These are phyloP conservation scores for Drosophila borealis DNA, from an alignment of 2,888 invertebrate species.

Conservation along the genomic window DNA sequence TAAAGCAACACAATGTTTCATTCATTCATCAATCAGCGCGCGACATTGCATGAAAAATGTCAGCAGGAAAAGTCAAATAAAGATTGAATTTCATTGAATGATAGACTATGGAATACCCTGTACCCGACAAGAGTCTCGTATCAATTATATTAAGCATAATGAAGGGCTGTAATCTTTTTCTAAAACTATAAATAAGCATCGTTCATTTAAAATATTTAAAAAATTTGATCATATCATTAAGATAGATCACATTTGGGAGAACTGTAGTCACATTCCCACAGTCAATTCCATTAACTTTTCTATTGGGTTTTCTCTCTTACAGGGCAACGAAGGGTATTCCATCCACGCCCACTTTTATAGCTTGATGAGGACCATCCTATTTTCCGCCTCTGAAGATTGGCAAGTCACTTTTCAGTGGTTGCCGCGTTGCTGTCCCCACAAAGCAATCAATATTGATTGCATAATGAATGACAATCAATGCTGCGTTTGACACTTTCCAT, in stretches of 20 bases:
- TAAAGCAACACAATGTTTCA: constrained; percentile 55
- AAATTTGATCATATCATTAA: too few relatives aligned
- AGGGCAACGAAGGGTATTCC: constrained; percentile 5
- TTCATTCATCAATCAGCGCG: constrained; percentile 76
- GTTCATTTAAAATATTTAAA: too few relatives aligned
- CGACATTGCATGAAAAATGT: constrained; percentile 72
- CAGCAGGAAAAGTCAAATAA: constrained; percentile 52
- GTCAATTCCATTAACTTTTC: not conserved
- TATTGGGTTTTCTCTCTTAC: not conserved
- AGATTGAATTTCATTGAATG: not conserved
- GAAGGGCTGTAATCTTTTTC: too few relatives aligned
- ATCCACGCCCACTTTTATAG: constrained; percentile 18
- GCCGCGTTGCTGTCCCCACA: constrained; percentile 39
- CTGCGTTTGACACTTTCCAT: constrained; percentile 64
- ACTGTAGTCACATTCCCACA: too few relatives aligned
- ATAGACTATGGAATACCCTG: constrained; percentile 37
- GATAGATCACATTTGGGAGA: not conserved
- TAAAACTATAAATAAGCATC: too few relatives aligned
- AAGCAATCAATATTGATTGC: constrained; percentile 78
- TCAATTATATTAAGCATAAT: too few relatives aligned
- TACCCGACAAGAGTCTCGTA: not conserved
- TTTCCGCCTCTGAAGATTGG: constrained; percentile 55
- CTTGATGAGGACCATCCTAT: constrained; percentile 27
- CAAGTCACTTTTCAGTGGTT: constrained; percentile 72
- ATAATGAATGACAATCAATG: constrained; percentile 76